phyloP scores from a whole-genome alignment of 2,797 vertebrate species.

The Lophotriccus pileatus region DNA sequence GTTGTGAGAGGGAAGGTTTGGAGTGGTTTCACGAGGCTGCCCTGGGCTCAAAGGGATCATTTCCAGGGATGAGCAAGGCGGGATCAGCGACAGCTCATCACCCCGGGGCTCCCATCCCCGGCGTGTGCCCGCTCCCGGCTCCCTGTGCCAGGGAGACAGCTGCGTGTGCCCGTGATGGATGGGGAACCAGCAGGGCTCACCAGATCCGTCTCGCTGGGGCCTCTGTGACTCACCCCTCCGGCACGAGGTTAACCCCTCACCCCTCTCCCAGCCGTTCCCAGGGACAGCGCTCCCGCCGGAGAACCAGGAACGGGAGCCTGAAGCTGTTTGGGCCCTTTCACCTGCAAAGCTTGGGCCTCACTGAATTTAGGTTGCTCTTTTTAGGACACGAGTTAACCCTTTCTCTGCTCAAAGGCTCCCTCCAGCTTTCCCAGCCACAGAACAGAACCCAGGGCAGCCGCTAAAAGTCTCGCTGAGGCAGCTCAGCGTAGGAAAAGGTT shows the following conservation, averaged over 20 bases:
- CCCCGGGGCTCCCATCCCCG: not conserved
- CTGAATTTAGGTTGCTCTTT: not conserved
- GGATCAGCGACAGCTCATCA: not conserved
- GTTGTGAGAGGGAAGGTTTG: not conserved
- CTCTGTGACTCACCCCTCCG: not conserved
- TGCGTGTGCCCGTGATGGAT: not conserved
- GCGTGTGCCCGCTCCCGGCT: not conserved
- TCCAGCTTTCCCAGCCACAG: not conserved
- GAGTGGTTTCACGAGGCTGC: fast-evolving
- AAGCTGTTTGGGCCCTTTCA: not conserved
- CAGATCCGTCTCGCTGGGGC: not conserved
- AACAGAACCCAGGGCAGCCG: not conserved
- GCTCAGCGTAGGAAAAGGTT: not conserved
- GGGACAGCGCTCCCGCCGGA: not conserved
- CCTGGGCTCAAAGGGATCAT: not conserved
- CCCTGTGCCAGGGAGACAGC: conserved; percentile 22
- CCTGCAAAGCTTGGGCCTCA: not conserved
- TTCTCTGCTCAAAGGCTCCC: not conserved
- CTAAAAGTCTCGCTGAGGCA: not conserved
- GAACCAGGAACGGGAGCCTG: not conserved
- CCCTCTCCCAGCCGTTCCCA: not conserved
- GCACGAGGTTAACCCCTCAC: not conserved
- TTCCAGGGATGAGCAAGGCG: not conserved
- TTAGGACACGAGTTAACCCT: not conserved
- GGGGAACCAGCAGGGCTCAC: not conserved